phyloP scores from a whole-genome alignment of 2,797 vertebrate species.

The Tiaroga cobitis region DNA sequence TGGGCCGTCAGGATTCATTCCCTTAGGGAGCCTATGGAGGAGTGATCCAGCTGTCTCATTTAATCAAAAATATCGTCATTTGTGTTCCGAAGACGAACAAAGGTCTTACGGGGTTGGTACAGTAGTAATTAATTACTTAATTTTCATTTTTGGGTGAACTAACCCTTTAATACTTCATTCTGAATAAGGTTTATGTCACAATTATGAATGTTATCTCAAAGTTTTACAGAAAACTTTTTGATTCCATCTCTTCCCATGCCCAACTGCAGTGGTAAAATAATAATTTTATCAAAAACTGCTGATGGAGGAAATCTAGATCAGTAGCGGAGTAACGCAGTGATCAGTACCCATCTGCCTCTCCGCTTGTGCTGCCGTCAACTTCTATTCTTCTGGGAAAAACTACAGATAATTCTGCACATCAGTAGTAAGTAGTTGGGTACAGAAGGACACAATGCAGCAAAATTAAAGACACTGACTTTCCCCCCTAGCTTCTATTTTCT shows the following conservation, averaged over 20 bases:
- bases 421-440: not conserved
- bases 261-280: not conserved
- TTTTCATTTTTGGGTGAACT: no score
- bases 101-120: no score
- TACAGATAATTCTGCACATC: not conserved
- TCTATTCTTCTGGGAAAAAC: not conserved
- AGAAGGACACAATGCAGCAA: not conserved
- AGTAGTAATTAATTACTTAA: no score
- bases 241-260: not conserved
- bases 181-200: not conserved
- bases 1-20: no score
- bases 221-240: not conserved
- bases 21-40: no score
- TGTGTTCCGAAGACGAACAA: no score
- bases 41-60: no score
- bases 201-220: not conserved
- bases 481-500: not conserved
- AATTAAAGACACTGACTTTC: not conserved
- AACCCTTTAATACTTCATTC: not conserved
- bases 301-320: not conserved
- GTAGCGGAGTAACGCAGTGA: not conserved
- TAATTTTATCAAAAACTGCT: constrained; percentile 13
- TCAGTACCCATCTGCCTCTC: constrained; percentile 3
- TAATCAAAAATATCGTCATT: no score
- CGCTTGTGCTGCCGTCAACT: not conserved